phyloP scores from a whole-genome alignment of 2,797 vertebrate genomes.

The Eutrigla gurnardus region DNA sequence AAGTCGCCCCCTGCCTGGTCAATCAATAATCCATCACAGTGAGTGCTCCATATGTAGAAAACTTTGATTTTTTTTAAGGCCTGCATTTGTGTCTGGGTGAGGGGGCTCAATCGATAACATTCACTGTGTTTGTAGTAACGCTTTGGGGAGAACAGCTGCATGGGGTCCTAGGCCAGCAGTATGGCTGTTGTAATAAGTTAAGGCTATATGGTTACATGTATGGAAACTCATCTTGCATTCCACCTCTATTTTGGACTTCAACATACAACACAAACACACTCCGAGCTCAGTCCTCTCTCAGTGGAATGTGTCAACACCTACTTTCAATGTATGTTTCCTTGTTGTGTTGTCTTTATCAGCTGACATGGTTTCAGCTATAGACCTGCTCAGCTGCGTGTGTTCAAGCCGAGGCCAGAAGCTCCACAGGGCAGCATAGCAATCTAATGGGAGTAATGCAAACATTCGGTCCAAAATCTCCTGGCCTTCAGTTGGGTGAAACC shows the following conservation, averaged over 20 bases:
- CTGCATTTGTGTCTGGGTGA: slow-evolving; percentile 25
- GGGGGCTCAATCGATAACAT: slow-evolving; percentile 54
- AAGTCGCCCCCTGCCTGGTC: background rate
- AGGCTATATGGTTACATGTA: slow-evolving; percentile 66
- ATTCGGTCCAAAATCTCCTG: background rate
- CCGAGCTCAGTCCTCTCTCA: slow-evolving; percentile 33
- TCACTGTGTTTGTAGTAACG: slow-evolving; percentile 48
- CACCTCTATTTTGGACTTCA: slow-evolving; percentile 63
- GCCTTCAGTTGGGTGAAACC: slow-evolving; percentile 11
- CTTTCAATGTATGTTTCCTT: slow-evolving; percentile 41
- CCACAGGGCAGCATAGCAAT: background rate
- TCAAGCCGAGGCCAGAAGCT: background rate
- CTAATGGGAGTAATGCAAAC: slow-evolving; percentile 21
- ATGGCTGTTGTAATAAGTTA: slow-evolving; percentile 55
- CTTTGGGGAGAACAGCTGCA: slow-evolving; percentile 64
- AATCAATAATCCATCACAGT: slow-evolving; percentile 40
- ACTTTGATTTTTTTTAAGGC: slow-evolving; percentile 36
- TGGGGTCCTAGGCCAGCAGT: slow-evolving; percentile 54
- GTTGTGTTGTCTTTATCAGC: slow-evolving; percentile 46
- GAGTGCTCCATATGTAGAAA: slow-evolving; percentile 18
- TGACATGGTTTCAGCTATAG: slow-evolving; percentile 16
- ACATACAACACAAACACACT: slow-evolving; percentile 57
- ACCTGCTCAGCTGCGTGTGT: slow-evolving; percentile 24
- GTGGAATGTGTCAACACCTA: slow-evolving; percentile 45
- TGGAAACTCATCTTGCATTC: slow-evolving; percentile 62